A percentile compares a stretch with the other conserved stretches of the same genome.
Evolutionary conservation across 1,140 invertebrate genomes (phyloP).

Genomic region (Magallana gigas): DNA sequence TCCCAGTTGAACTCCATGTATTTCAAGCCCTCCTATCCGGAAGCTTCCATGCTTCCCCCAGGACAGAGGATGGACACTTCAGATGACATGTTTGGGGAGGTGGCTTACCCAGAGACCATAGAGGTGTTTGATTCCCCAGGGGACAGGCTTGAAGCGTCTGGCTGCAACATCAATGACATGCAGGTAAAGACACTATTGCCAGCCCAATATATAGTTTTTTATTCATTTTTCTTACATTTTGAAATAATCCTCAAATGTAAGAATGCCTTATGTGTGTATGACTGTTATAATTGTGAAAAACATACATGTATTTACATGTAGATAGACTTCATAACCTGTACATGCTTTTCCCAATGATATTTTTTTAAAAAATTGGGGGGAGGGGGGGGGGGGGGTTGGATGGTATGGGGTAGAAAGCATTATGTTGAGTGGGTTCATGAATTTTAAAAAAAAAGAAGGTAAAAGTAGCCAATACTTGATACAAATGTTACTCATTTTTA

Average conservation of each 20-base stretch:
- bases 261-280: too few relatives aligned
- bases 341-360: too few relatives aligned
- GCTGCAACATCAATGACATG: constrained; percentile 53
- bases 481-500: too few relatives aligned
- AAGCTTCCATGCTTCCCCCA: background rate
- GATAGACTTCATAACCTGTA: background rate
- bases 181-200: background rate
- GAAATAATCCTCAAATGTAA: too few relatives aligned
- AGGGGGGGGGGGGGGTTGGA: too few relatives aligned
- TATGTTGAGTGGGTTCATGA: too few relatives aligned
- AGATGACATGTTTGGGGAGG: constrained; percentile 36
- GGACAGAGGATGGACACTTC: constrained; percentile 26
- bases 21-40: constrained; percentile 23
- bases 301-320: background rate
- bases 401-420: too few relatives aligned
- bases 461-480: too few relatives aligned
- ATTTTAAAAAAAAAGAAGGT: too few relatives aligned
- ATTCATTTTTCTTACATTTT: too few relatives aligned
- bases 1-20: constrained; percentile 51
- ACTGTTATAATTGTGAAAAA: background rate
- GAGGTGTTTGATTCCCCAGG: constrained; percentile 39
- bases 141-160: constrained; percentile 54
- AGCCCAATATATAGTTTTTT: too few relatives aligned
- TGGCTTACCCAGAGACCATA: background rate
- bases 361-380: too few relatives aligned